phyloP scores from a whole-genome alignment of 2,797 vertebrate genomes.

The Lithobates pipiens region DNA sequence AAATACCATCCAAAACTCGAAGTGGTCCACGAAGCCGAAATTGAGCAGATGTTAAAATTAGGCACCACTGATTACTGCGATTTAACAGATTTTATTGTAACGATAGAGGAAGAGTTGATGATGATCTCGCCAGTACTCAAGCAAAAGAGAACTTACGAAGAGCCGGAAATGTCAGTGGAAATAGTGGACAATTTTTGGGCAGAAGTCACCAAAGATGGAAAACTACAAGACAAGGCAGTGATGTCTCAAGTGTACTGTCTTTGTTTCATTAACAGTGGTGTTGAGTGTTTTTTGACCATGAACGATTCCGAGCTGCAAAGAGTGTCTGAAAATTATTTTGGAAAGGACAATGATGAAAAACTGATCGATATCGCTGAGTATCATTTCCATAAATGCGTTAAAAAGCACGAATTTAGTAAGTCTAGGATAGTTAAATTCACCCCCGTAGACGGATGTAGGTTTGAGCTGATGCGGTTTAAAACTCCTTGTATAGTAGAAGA shows the following conservation, averaged over 20 bases:
- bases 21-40: slow-evolving; percentile 85
- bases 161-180: slow-evolving; percentile 90
- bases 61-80: slow-evolving; percentile 86
- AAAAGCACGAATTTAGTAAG: slow-evolving; percentile 80
- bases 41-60: slow-evolving; percentile 94
- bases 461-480: slow-evolving; percentile 93
- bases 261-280: slow-evolving; percentile 85
- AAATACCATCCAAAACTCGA: slow-evolving; percentile 90
- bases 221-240: slow-evolving; percentile 78
- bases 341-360: slow-evolving; percentile 77
- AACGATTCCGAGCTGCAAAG: slow-evolving; percentile 88
- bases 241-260: slow-evolving; percentile 89
- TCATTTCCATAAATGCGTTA: slow-evolving; percentile 88
- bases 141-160: slow-evolving; percentile 86
- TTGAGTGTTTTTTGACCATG: slow-evolving; percentile 90
- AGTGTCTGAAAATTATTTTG: slow-evolving; percentile 80
- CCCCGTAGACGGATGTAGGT: slow-evolving; percentile 86
- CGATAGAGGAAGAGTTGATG: slow-evolving; percentile 90
- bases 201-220: slow-evolving; percentile 84
- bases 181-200: slow-evolving; percentile 93
- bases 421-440: slow-evolving; percentile 87
- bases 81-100: slow-evolving; percentile 86
- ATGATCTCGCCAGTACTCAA: slow-evolving; percentile 77
- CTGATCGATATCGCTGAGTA: slow-evolving; percentile 87
- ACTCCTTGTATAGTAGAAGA: slow-evolving; percentile 76